Conservation (phyloP, 2,797 vertebrate genomes). For the Urosaurus nigricauda region DNA sequence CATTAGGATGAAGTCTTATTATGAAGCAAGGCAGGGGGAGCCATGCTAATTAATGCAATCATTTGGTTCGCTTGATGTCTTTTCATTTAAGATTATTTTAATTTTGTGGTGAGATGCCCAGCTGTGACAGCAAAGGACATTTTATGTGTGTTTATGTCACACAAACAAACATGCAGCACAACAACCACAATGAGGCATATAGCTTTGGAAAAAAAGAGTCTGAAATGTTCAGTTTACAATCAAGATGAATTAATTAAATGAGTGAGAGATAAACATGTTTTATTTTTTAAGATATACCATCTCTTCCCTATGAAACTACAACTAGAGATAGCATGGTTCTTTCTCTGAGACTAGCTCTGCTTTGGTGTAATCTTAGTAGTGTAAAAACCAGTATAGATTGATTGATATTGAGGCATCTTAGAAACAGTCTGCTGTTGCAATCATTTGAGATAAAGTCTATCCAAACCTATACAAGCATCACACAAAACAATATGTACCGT, state of each 20-base stretch:
- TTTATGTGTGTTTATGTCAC: constrained; percentile 21
- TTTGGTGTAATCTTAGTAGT: background rate
- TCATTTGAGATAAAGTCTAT: constrained; percentile 44
- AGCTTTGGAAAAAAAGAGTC: constrained; percentile 7
- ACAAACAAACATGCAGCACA: constrained; percentile 8
- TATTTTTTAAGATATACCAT: no score
- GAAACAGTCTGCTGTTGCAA: constrained; percentile 56
- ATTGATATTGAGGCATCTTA: constrained; percentile 53
- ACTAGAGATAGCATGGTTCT: background rate
- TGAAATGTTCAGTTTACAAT: background rate
- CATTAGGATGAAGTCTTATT: constrained; percentile 43
- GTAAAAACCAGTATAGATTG: constrained; percentile 30
- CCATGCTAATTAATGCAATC: constrained; percentile 40
- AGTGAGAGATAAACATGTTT: background rate
- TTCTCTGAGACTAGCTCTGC: constrained; percentile 25
- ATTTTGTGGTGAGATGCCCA: constrained; percentile 28
- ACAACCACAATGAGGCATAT: background rate
- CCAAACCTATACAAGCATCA: background rate
- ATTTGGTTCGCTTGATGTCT: constrained; percentile 25
- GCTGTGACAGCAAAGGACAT: constrained; percentile 26
- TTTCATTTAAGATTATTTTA: constrained; percentile 46
- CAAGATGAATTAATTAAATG: constrained; percentile 15
- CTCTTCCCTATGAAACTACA: background rate
- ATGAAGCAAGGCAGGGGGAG: background rate
- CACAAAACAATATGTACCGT: background rate